These are phyloP conservation scores for Damaliscus lunatus DNA, from an alignment of 2,113 vertebrate species.

Conservation along the genomic window DNA sequence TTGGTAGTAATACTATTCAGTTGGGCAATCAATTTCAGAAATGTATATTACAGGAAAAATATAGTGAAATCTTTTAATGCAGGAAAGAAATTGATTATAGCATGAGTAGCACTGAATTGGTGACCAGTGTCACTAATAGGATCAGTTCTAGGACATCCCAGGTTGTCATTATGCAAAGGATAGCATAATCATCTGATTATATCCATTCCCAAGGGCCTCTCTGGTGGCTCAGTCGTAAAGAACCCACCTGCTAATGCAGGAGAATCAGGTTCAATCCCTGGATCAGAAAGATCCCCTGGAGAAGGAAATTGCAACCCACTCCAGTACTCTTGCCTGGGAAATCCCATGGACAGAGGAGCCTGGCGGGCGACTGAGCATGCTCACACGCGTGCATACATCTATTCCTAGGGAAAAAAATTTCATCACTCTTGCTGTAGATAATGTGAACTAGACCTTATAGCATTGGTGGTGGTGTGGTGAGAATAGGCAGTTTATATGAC, in stretches of 20 bases:
- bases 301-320: background rate
- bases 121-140: background rate
- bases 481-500: background rate
- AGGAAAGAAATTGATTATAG: conserved; percentile 10
- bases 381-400: background rate
- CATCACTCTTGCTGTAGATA: background rate
- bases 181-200: background rate
- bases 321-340: background rate
- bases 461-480: background rate
- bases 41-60: background rate
- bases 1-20: background rate
- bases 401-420: background rate
- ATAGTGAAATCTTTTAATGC: background rate
- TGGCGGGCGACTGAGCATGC: background rate
- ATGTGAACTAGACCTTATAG: background rate
- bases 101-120: background rate
- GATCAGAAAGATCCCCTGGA: background rate
- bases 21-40: background rate
- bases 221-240: background rate
- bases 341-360: background rate
- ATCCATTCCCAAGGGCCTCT: background rate
- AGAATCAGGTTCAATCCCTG: background rate
- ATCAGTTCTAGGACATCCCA: background rate
- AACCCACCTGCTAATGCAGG: background rate
- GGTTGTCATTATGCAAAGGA: background rate